Percentiles rank a stretch among this genome's conserved stretches.
These are phyloP conservation scores for Thalassophryne amazonica DNA, from an alignment of 2,797 vertebrate species.

Conservation along the genomic window DNA sequence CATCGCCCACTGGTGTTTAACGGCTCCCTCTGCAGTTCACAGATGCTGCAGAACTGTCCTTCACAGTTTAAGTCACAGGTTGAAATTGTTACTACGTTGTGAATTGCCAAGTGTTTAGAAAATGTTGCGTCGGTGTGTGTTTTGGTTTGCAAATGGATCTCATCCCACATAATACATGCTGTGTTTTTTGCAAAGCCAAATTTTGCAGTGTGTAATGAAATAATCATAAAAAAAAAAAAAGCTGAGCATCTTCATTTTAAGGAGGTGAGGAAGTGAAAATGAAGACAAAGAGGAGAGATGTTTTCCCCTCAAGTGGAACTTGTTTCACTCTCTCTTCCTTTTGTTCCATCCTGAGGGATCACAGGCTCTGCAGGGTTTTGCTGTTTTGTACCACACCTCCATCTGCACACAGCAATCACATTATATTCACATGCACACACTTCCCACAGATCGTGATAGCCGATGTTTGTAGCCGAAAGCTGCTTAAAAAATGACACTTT, in stretches of 20 bases:
- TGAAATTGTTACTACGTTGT: slow-evolving; percentile 24
- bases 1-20: slow-evolving; percentile 59
- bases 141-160: slow-evolving; percentile 6
- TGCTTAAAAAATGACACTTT: not conserved
- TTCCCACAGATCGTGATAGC: slow-evolving; percentile 8
- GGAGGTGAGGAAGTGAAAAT: not conserved
- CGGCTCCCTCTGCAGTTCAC: not conserved
- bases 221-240: not conserved
- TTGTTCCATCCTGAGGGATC: slow-evolving; percentile 17
- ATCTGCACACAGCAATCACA: slow-evolving; percentile 16
- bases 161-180: slow-evolving; percentile 18
- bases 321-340: not conserved
- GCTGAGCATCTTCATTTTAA: too few species aligned
- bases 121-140: not conserved
- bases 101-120: slow-evolving; percentile 21
- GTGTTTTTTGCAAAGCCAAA: slow-evolving; percentile 11
- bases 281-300: not conserved
- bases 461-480: slow-evolving; percentile 11
- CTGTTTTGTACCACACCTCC: slow-evolving; percentile 35
- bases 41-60: slow-evolving; percentile 8
- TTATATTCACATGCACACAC: not conserved
- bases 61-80: slow-evolving; percentile 46
- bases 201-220: slow-evolving; percentile 9
- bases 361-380: slow-evolving; percentile 2
- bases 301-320: not conserved